Base-by-base conservation (phyloP, 2,113 vertebrate species). In the Heptranchias perlo region DNA sequence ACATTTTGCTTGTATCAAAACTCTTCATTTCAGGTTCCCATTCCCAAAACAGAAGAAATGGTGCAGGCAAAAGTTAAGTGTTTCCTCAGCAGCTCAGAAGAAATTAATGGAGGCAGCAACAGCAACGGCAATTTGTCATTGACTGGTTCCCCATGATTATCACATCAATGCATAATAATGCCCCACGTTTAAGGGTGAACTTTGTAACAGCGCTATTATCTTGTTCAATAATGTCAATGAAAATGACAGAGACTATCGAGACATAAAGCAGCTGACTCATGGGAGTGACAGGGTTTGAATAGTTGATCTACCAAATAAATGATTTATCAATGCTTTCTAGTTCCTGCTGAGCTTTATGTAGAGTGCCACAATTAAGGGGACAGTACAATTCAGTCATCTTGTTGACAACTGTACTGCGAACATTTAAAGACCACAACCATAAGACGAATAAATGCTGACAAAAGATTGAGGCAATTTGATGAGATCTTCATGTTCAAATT, bases 121-220 rank as follows among this genome's bases (percentile, higher is more conserved):
- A 62, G n/a, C 58, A 64, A 39, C 25, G 39, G 62, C 39, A 94
- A 25, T 49, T 67, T 94, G 93, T 44, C 61, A 47, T 1, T 67
- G 62, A 47, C 92, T 39, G 54, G 39, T 61, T 93, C 16, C 13
- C 64, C 8, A 3, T 94, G 44, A 94, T 94, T 67, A 94, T 94
- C 39, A 94, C 93, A 94, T 94, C 93, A 94, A 94, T 47, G 39
- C 62, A 28, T 94, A 65, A 94, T 49, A 65, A 64, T 4, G 21
- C 23, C 61, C 28, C 62, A 94, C 8, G 4, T 65, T 94, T 94
- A 94, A 67, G 25, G 7, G 39, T 67, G 64, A 94, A 67, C 10
- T 94, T 61, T 94, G 14, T 25, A 67, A 67, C 61, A 47, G 10
- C 8, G 7, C 44, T 67, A 94, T 69, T 94, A 67, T 94, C 62